Percentiles rank a stretch among this genome's conserved stretches.
These are phyloP conservation scores for Polyodon spathula DNA, from an alignment of 2,113 vertebrate species.

Conservation along the genomic window DNA sequence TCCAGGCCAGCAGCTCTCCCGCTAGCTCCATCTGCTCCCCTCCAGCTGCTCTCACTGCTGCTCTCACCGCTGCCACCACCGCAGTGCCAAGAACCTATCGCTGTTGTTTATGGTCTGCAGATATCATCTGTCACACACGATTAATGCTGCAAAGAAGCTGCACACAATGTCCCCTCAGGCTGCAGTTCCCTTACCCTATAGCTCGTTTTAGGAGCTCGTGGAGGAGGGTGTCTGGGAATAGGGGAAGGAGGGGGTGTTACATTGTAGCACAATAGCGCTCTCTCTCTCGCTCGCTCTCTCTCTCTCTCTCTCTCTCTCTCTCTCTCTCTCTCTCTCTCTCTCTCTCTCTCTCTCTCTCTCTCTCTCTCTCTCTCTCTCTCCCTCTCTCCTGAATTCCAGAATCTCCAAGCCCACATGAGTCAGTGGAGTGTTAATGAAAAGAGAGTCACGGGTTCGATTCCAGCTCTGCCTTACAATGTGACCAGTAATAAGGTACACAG, in stretches of 20 bases:
- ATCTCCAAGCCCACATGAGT: no score
- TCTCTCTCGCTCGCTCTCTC: not conserved
- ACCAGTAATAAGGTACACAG: no score
- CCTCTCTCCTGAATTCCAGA: no score
- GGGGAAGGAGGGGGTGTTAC: not conserved
- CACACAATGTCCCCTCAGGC: not conserved
- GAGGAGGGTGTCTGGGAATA: no score
- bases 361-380: no score
- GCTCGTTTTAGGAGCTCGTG: not conserved
- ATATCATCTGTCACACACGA: constrained; percentile 3
- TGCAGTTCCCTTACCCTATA: not conserved
- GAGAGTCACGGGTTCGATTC: no score
- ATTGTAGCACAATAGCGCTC: no score
- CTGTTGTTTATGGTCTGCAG: constrained; percentile 5
- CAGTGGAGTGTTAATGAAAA: no score
- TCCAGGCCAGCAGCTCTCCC: not conserved
- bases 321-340: constrained; percentile 3
- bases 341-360: not conserved
- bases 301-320: no score
- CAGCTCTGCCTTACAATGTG: no score
- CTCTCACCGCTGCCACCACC: not conserved
- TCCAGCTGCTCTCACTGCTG: constrained; percentile 11
- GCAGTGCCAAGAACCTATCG: constrained; percentile 3
- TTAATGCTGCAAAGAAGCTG: not conserved
- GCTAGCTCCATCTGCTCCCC: constrained; percentile 8